These are phyloP conservation scores for Tetragnatha montana DNA, from an alignment of 2,888 invertebrate species.

Conservation along the genomic window DNA sequence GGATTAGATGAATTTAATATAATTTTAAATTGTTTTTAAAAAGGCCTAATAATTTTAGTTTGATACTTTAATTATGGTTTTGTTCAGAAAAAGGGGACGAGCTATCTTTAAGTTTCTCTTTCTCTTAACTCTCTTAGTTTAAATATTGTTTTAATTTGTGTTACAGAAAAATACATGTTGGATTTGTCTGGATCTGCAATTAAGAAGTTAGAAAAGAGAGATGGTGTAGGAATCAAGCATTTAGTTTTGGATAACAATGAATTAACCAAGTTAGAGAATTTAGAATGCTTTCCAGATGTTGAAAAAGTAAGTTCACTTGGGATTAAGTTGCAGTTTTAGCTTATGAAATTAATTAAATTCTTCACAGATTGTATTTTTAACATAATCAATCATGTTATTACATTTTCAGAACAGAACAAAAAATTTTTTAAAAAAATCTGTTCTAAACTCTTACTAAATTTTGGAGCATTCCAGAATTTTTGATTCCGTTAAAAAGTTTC, in stretches of 20 bases:
- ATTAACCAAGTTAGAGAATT: conserved; percentile 89
- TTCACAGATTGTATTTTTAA: not conserved
- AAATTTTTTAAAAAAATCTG: no score
- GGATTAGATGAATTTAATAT: no score
- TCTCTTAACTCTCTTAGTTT: no score
- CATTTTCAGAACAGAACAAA: no score
- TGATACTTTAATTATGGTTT: no score
- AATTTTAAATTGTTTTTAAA: no score
- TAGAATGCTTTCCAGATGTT: conserved; percentile 87
- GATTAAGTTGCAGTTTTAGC: not conserved
- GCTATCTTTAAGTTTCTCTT: no score
- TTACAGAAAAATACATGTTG: conserved; percentile 75
- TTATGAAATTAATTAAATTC: not conserved
- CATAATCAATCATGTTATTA: not conserved
- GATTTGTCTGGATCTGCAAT: conserved; percentile 87
- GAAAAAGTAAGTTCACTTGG: conserved; percentile 74
- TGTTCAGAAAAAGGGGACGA: no score
- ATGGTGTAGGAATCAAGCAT: conserved; percentile 78
- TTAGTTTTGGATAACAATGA: conserved; percentile 91
- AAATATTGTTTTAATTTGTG: not conserved
- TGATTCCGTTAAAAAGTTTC: no score
- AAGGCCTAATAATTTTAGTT: no score
- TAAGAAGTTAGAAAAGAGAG: conserved; percentile 83
- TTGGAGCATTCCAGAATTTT: no score
- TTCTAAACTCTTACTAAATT: no score